Base-by-base conservation (phyloP, 1,140 invertebrate genomes). In the Mercenaria mercenaria region DNA sequence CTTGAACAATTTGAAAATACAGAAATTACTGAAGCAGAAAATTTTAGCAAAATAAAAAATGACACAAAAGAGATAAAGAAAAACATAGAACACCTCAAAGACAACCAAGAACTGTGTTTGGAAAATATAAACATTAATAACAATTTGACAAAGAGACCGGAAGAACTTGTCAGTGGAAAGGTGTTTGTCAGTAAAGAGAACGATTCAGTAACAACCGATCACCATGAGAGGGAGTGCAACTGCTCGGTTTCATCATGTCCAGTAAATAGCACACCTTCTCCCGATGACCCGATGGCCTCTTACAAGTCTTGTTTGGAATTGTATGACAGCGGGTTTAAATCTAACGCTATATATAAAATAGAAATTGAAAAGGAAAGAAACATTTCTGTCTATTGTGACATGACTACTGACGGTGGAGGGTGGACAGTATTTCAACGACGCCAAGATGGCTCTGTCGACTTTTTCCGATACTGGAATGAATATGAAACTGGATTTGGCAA, bases 381-480 rank as follows among this genome's bases (percentile, higher is more conserved):
- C 1, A 37, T 72, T 37, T 72, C 67, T 81, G 97, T 97, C 0
- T 97, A 97, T 93, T 99, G 98, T 95, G 97, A 97, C 41, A 96
- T 97, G 87, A 97, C 98, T 23, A 97, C 91, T 2, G 89, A 98
- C 32, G 98, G 98, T 92, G 98, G 98, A 15, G 97, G 98, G 0
- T 98, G 98, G 97, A 98, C 98, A 6, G 97, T 98, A 0, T 96
- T 99, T 8, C 98, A 98, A 91, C 97, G 97, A 10, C 97, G 98
- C 8, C 97, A 97, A 91, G 98, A 98, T 93, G 98, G 98, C 20
- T 97, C 89, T 8, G 88, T 93, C 4, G 99, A 98, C 95, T 99
- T 99, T 96, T 98, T 98, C 94, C 96, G 98, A 13, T 98, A 98
- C 94, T 99, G 98, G 98, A 97, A 97, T 29, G 98, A 99, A 93